Evolutionary conservation across 1,140 invertebrate species (phyloP), one percentile per base, ranked within the genome.

Genomic region (Cyclargus thomasi): DNA sequence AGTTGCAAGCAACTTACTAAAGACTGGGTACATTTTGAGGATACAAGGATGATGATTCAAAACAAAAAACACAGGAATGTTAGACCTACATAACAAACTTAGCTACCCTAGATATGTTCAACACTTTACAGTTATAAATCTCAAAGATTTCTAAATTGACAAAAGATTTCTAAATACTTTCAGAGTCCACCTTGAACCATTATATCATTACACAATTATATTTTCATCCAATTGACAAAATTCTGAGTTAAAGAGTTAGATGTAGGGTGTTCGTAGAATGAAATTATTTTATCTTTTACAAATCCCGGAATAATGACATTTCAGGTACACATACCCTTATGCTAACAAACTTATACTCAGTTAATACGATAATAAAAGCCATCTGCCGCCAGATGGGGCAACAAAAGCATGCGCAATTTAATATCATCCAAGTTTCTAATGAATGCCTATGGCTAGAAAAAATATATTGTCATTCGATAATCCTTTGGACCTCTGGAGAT

Each of bases 351-450:
- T 20, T 59, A 59, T 21, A 6, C 55, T 59, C 18, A 55, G 53
- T 55, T 18, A 64, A 64, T 20, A 66, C 55, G 23, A 16, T 23
- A 36, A 10, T 59, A 88, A 87, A 82, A 79, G 65, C 79, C 88
- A 88, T 88, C 86, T 88, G 83, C 77, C 82, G 77, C 81, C 88
- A 88, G 88, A 81, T 90, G 85, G 81, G 65, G 74, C 71, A 71
- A 90, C 85, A 88, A 90, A 88, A 75, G 73, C 74, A 86, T 82
- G 84, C 85, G 85, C 88, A 90, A 90, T 88, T 86, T 90, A 90
- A 90, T 88, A 90, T 85, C 83, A 79, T 86, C 86, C 79, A 83
- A 85, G 81, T 82, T 83, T 75, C 78, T 70, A 82, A 79, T 86
- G 81, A 87, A 88, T 81, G 80, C 77, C 74, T 71, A 76, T 74